Conservation (phyloP, 2,888 invertebrate species). For the Neria commutata region DNA sequence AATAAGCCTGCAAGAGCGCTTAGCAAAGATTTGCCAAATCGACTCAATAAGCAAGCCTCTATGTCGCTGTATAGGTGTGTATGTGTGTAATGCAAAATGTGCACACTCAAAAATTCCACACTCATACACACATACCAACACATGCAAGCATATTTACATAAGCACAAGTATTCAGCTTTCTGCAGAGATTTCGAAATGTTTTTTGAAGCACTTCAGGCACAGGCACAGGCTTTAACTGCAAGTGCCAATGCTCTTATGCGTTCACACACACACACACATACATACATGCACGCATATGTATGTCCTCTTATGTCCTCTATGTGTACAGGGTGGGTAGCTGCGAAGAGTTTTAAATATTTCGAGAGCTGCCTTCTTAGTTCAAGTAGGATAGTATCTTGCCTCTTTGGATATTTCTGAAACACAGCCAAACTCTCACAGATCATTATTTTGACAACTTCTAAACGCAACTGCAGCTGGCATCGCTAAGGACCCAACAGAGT, state of each 20-base stretch:
- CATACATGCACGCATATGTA: neutral
- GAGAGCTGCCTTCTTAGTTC: no score
- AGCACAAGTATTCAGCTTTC: constrained; percentile 2
- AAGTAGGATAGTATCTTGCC: no score
- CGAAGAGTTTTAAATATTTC: no score
- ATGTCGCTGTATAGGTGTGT: constrained; percentile 23
- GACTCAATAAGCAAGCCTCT: constrained; percentile 34
- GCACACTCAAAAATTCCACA: constrained; percentile 9
- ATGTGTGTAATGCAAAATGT: neutral
- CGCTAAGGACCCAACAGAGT: no score
- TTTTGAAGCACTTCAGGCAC: constrained; percentile 46
- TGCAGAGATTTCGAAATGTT: no score
- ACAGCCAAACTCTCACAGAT: no score
- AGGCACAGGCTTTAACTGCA: constrained; percentile 44
- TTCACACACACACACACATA: neutral
- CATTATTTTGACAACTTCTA: no score
- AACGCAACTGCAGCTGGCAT: no score
- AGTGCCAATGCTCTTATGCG: constrained; percentile 46
- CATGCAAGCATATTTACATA: constrained; percentile 1
- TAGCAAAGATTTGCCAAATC: no score
- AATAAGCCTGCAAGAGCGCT: neutral
- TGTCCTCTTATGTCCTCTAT: no score
- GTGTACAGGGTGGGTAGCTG: no score
- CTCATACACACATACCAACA: constrained; percentile 4
- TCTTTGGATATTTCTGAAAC: no score